A percentile compares a stretch with the other conserved stretches of the same genome.
phyloP scores from a whole-genome alignment of 2,113 vertebrate genomes.

The Brachypodius melanocephalos region DNA sequence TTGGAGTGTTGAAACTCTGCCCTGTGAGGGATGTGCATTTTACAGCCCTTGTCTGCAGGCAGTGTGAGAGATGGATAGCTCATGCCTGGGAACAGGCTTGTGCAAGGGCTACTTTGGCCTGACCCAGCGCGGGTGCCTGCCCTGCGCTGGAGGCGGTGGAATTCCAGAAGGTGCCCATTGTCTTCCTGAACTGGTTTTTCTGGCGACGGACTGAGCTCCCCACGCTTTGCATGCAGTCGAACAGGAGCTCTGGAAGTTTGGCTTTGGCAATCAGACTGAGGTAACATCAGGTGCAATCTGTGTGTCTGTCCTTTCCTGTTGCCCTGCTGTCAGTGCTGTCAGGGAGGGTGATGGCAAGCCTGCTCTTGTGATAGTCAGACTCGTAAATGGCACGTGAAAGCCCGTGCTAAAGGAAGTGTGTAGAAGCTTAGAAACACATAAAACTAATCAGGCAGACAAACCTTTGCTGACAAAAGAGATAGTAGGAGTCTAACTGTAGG shows the following conservation, averaged over 20 bases:
- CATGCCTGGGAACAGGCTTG: not conserved
- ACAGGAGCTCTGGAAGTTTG: not conserved
- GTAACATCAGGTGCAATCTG: not conserved
- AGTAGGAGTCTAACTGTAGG: not conserved
- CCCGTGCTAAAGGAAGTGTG: not conserved
- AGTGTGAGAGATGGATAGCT: not conserved
- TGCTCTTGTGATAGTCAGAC: rapidly evolving
- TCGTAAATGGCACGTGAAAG: not conserved
- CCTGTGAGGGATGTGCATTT: not conserved
- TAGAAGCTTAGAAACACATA: not conserved
- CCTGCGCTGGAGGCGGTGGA: not conserved
- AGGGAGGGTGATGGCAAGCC: not conserved
- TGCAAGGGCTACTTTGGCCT: not conserved
- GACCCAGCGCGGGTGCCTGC: rapidly evolving
- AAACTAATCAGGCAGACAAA: not conserved
- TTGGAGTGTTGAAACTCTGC: not conserved
- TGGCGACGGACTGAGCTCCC: not conserved
- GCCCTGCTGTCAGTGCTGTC: not conserved
- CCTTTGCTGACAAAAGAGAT: not conserved
- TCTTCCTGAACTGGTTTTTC: not conserved
- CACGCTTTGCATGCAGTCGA: not conserved
- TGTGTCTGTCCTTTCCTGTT: not conserved
- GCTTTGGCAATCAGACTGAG: not conserved
- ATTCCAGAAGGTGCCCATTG: not conserved
- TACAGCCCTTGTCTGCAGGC: not conserved